phyloP scores from a whole-genome alignment of 2,797 vertebrate species.

The Spheniscus humboldti region DNA sequence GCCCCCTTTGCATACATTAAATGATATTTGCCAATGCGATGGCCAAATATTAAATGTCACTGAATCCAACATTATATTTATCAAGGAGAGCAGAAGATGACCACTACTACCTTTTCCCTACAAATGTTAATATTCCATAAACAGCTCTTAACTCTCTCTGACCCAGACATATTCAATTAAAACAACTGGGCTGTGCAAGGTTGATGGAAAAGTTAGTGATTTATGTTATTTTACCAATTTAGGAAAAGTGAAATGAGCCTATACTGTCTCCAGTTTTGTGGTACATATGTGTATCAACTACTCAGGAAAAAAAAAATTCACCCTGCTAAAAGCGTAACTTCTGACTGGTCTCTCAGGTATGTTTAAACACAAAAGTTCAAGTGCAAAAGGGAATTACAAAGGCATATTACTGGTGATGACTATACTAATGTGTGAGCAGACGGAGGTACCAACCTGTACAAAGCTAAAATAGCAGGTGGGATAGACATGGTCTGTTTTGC shows the following conservation, averaged over 20 bases:
- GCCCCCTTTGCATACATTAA: not conserved
- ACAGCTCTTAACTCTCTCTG: not conserved
- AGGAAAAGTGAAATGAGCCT: not conserved
- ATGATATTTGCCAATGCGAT: not conserved
- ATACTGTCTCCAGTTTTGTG: not conserved
- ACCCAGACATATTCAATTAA: not conserved
- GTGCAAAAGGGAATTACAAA: not conserved
- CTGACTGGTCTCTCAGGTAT: not conserved
- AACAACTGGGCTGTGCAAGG: not conserved
- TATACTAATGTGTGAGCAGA: not conserved
- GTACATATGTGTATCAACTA: not conserved
- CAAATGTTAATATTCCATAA: not conserved
- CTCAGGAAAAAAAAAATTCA: not conserved
- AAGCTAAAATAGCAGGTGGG: not conserved
- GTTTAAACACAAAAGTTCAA: not conserved
- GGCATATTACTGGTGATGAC: not conserved
- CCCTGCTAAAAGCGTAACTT: not conserved
- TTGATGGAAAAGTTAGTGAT: not conserved
- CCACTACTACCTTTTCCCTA: not conserved
- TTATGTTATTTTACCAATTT: not conserved
- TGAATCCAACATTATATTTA: not conserved
- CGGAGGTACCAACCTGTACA: not conserved
- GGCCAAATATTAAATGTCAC: not conserved
- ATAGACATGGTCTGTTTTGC: not conserved
- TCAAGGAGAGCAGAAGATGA: not conserved